Conservation (phyloP, 2,797 vertebrate species). For the Sebastes iracundus region DNA sequence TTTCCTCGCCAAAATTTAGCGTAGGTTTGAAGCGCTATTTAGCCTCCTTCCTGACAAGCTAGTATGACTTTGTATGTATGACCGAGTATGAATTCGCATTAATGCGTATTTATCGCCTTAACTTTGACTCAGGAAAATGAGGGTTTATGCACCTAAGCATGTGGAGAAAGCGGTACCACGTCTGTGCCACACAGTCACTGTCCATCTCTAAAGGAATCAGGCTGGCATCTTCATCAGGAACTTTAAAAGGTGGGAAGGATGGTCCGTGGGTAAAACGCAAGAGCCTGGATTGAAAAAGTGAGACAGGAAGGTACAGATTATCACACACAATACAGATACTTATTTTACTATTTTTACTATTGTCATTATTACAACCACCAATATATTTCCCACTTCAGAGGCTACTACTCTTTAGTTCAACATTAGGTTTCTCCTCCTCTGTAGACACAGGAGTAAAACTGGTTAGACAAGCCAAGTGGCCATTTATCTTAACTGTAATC, state of each 20-base stretch:
- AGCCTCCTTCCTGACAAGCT: too few species aligned
- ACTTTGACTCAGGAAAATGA: not conserved
- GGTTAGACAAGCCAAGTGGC: not conserved
- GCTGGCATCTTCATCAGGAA: conserved; percentile 93
- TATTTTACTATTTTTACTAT: not conserved
- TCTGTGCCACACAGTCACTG: conserved; percentile 94
- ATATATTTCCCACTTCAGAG: not conserved
- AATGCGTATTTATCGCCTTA: too few species aligned
- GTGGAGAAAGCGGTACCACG: conserved; percentile 97
- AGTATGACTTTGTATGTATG: too few species aligned
- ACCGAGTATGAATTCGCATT: too few species aligned
- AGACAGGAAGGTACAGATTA: conserved; percentile 8
- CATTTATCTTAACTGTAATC: not conserved
- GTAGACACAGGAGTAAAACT: not conserved
- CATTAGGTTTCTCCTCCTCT: not conserved
- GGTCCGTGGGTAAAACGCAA: conserved; percentile 93
- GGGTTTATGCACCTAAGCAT: conserved; percentile 89
- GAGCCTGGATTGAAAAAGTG: conserved; percentile 78
- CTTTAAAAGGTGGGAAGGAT: conserved; percentile 94
- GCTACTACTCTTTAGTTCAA: not conserved
- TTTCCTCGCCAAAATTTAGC: too few species aligned
- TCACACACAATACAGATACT: not conserved
- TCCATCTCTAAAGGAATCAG: conserved; percentile 96
- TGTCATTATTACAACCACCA: not conserved
- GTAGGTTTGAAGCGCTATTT: too few species aligned